Evolutionary conservation across 2,888 invertebrate species (phyloP).

Genomic region (Allolobophora icterica): DNA sequence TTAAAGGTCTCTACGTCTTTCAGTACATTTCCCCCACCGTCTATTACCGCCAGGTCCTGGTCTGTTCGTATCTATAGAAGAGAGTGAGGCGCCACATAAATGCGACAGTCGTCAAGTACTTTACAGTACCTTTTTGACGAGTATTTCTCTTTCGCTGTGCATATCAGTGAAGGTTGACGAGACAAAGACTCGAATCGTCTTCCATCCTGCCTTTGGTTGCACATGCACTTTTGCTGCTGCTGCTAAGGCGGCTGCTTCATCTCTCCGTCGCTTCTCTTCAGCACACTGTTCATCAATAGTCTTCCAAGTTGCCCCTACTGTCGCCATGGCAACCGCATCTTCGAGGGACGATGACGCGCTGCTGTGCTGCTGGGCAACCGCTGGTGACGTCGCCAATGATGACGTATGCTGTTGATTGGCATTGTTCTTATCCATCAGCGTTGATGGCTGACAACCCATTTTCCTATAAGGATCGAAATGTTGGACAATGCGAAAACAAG

Average conservation of each 20-base stretch:
- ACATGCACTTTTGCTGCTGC: not conserved
- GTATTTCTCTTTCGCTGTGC: conserved; percentile 61
- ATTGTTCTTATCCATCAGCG: not conserved
- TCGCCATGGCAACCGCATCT: not conserved
- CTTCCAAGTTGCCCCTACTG: not conserved
- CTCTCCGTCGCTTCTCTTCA: conserved; percentile 24
- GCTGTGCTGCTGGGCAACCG: not conserved
- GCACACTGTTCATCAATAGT: conserved; percentile 9
- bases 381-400: not conserved
- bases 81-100: not conserved
- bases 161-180: conserved; percentile 65
- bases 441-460: not conserved
- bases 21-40: too few relatives aligned
- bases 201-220: conserved; percentile 50
- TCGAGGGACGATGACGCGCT: too few relatives aligned
- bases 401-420: not conserved
- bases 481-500: too few relatives aligned
- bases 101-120: not conserved
- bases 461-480: too few relatives aligned
- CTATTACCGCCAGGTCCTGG: too few relatives aligned
- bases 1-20: too few relatives aligned
- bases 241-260: not conserved
- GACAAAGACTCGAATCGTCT: conserved; percentile 61
- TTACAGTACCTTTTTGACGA: conserved; percentile 59
- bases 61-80: too few relatives aligned